Conservation (phyloP, 2,888 invertebrate species). For the Notocelia uddmanniana region DNA sequence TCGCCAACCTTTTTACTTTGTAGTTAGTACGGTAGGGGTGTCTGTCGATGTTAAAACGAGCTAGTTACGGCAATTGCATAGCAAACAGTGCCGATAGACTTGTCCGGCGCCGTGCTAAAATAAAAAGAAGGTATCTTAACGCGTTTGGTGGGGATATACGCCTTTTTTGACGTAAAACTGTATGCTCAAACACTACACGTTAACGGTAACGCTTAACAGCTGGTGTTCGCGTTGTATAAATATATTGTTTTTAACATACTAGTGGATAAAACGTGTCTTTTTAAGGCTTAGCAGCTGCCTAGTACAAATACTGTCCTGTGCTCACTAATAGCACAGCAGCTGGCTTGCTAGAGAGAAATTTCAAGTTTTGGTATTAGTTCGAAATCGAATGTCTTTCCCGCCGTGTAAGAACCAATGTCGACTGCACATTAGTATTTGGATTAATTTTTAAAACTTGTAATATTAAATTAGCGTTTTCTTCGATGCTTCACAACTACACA, state of each 20-base stretch:
- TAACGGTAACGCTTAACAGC: not conserved
- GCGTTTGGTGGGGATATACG: not conserved
- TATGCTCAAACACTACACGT: not conserved
- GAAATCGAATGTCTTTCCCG: too few relatives aligned
- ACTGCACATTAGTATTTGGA: too few relatives aligned
- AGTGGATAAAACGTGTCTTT: not conserved
- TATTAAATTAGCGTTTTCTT: too few relatives aligned
- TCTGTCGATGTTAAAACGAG: constrained; percentile 16
- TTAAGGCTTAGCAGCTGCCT: not conserved
- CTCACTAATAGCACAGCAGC: not conserved
- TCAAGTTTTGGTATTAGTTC: too few relatives aligned
- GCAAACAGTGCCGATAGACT: constrained; percentile 20
- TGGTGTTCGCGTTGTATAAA: not conserved
- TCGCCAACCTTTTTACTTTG: not conserved
- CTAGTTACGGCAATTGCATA: constrained; percentile 13
- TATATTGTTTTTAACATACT: not conserved
- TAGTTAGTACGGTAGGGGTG: not conserved
- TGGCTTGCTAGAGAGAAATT: too few relatives aligned
- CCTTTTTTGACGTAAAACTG: not conserved
- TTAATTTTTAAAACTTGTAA: too few relatives aligned
- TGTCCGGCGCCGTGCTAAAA: not conserved
- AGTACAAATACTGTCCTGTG: not conserved
- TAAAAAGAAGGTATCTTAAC: not conserved
- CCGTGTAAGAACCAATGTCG: too few relatives aligned
- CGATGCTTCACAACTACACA: too few relatives aligned